A percentile compares a stretch with the other conserved stretches of the same genome.
phyloP scores from a whole-genome alignment of 2,113 vertebrate genomes.

The Talpa occidentalis region DNA sequence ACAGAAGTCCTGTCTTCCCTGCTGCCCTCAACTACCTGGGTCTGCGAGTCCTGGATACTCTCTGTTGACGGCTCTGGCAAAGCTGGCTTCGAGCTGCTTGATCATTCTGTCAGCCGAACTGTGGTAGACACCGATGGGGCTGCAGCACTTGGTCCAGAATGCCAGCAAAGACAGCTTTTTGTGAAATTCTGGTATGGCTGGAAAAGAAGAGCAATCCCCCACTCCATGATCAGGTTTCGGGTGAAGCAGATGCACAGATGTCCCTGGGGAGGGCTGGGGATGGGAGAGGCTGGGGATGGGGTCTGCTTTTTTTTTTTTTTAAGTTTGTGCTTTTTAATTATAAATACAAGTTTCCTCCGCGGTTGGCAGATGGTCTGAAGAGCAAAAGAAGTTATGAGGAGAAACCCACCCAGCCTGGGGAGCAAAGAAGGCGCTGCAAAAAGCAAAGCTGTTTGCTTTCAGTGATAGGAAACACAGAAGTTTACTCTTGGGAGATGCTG shows the following conservation, averaged over 20 bases:
- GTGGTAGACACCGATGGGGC: slow-evolving; percentile 91
- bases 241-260: background rate
- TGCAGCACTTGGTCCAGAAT: slow-evolving; percentile 95
- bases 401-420: background rate
- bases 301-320: background rate
- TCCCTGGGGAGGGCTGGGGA: fast-evolving
- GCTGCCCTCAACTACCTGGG: slow-evolving; percentile 86
- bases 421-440: background rate
- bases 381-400: background rate
- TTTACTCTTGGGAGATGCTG: background rate
- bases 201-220: background rate
- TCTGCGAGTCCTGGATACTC: slow-evolving; percentile 89
- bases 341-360: background rate
- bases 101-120: slow-evolving; percentile 92
- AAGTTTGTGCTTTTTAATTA: background rate
- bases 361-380: background rate
- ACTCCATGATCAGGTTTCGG: fast-evolving
- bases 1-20: background rate
- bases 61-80: slow-evolving; percentile 88
- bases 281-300: fast-evolving
- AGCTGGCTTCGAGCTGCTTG: slow-evolving; percentile 90
- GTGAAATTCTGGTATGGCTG: slow-evolving; percentile 93
- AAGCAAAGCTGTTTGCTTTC: background rate
- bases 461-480: background rate
- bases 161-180: slow-evolving; percentile 90